Conservation (phyloP, 1,140 invertebrate genomes). For the Ostrea edulis region DNA sequence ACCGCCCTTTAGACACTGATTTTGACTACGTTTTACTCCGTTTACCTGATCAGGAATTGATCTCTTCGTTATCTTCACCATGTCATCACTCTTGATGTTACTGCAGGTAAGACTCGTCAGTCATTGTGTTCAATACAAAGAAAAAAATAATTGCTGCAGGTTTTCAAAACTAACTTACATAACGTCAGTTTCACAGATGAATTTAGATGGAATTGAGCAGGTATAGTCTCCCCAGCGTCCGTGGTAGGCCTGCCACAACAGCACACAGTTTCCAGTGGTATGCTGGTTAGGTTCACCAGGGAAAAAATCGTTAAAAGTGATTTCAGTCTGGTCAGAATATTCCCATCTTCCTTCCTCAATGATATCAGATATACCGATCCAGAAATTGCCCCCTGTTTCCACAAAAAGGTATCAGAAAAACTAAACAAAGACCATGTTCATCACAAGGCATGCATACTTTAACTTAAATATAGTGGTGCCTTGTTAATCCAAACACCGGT, state of each 20-base stretch:
- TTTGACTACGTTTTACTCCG: too few species aligned
- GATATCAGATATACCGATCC: constrained; percentile 39
- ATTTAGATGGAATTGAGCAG: background rate
- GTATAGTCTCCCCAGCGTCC: background rate
- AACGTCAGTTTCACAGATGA: background rate
- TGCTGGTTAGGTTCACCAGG: background rate
- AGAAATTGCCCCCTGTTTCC: constrained; percentile 13
- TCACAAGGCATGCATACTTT: too few species aligned
- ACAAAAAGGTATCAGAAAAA: too few species aligned
- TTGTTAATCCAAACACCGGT: too few species aligned
- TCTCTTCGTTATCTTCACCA: too few species aligned
- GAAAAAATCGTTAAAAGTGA: background rate
- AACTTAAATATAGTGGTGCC: too few species aligned
- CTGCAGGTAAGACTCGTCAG: too few species aligned
- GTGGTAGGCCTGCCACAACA: background rate
- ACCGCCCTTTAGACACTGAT: too few species aligned
- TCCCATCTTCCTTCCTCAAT: constrained; percentile 1
- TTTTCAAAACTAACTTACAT: background rate
- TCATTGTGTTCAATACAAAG: background rate
- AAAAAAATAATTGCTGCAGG: background rate
- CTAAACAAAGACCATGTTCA: too few species aligned
- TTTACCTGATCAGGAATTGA: too few species aligned
- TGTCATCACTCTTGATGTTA: too few species aligned
- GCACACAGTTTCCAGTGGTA: background rate
- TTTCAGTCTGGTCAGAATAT: background rate